Evolutionary conservation across 2,888 invertebrate genomes (phyloP), one percentile per base, ranked within the genome.

Genomic region (Cantharis flavilabris): DNA sequence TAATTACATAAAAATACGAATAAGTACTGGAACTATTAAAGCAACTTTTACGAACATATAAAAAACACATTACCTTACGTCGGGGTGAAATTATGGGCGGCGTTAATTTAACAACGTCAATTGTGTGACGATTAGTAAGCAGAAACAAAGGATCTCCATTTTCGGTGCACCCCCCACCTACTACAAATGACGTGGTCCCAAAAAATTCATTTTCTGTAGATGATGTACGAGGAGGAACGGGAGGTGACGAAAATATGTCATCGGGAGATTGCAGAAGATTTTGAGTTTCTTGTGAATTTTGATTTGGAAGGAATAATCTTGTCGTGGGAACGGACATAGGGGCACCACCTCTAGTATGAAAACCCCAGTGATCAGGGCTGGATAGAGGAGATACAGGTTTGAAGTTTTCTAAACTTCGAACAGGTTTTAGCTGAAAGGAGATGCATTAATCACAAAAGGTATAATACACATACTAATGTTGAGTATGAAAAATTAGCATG

Each of bases 321-420:
- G 83, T 81, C 10, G 85, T 82, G 30, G 86, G 85, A n/a, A 87
- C 86, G 14, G 86, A 83, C 79, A 85, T 80, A 65, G 85, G 83
- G 49, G 82, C 77, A 67, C 76, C 82, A 28, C 77, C 69, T 62
- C 79, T 80, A n/a, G 83, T 75, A 18, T 83, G 81, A 81, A 85
- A 86, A 63, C 84, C 80, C 86, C 87, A 86, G 75, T 85, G 84
- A 65, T 86, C 87, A 30, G 87, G 86, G 80, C 86, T 87, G 64
- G 82, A 81, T 71, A 84, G 78, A 13, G 84, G 80, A 26, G 86
- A 82, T 80, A 85, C 80, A 83, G 87, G 86, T 84, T 88, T 88
- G 86, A 91, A 91, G 88, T 90, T 91, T 88, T 91, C 91, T 88
- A 91, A 89, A 87, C 91, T 91, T 85, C 91, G 89, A 79, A 91